These are phyloP conservation scores for Schizopygopsis malacanthus DNA, from an alignment of 2,797 vertebrate genomes.

Conservation along the genomic window DNA sequence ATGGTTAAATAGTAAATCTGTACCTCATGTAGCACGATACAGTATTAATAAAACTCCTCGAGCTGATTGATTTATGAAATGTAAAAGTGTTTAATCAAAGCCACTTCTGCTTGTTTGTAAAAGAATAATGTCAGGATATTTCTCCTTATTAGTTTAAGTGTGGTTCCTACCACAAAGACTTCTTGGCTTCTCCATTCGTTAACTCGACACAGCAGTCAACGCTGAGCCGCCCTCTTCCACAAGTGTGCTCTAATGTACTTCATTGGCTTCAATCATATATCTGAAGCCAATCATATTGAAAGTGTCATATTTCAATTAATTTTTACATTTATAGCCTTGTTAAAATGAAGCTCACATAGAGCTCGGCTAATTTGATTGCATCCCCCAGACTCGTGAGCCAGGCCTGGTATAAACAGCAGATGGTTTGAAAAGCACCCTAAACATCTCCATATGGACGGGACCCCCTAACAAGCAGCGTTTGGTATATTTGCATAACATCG, in stretches of 20 bases:
- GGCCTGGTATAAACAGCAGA: conserved; percentile 64
- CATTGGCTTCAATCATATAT: conserved; percentile 51
- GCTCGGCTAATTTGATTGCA: conserved; percentile 65
- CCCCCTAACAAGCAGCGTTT: conserved; percentile 59
- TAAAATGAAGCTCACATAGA: conserved; percentile 59
- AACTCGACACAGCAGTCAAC: conserved; percentile 39
- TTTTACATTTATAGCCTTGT: conserved; percentile 66
- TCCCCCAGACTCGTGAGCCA: conserved; percentile 63
- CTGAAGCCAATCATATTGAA: conserved; percentile 62
- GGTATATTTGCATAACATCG: conserved; percentile 58
- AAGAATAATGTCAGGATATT: conserved; percentile 41
- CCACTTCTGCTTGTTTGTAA: conserved; percentile 37
- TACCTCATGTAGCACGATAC: neutral
- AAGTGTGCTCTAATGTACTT: conserved; percentile 37
- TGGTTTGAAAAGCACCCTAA: conserved; percentile 61
- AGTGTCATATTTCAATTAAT: conserved; percentile 62
- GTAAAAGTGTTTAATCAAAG: conserved; percentile 48
- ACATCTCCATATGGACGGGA: conserved; percentile 64
- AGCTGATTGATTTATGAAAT: conserved; percentile 49
- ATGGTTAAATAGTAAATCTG: neutral
- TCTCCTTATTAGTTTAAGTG: conserved; percentile 43
- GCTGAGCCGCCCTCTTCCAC: conserved; percentile 20
- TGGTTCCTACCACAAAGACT: conserved; percentile 36
- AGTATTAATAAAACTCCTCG: conserved; percentile 5
- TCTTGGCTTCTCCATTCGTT: conserved; percentile 14